Evolutionary conservation across 2,113 vertebrate species (phyloP), one percentile per base, ranked within the genome.

Genomic region (Dasypus novemcinctus): DNA sequence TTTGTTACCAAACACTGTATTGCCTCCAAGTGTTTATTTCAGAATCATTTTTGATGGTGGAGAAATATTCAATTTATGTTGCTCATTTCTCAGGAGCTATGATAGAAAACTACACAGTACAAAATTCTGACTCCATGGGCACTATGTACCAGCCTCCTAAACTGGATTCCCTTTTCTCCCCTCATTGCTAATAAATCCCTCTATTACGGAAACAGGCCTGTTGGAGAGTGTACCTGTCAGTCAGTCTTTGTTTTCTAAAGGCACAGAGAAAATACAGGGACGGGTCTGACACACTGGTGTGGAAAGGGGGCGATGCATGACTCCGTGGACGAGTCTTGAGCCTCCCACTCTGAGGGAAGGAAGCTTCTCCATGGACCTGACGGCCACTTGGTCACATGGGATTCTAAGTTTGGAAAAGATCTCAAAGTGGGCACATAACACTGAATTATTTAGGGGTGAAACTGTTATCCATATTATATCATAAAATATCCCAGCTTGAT

Each of bases 221-320:
- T 7, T 23, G 2, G 46, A 43, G 15, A 23, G 33, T 5, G 18
- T 1, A 54, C 84, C 38, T 15, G 14, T 4, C 14, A 7, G 20
- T 25, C 29, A 9, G 66, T 29, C 66, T 90, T n/a, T 29, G 68
- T 27, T 64, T 52, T 4, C 0, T 72, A 57, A 59, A 7, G 75
- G 61, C 72, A 21, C 1, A 5, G 20, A 64, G 66, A 23, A n/a
- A 74, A 57, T 4, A 13, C 27, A 52, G 72, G 72, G 46, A 29
- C 0, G 10, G 20, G 23, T 72, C 29, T 21, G 25, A 80, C 29
- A 7, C 4, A 10, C 33, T 49, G 29, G 4, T 2, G 0, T 25
- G 33, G 31, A 43, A 25, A 20, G 5, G 0, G 9, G 27, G 15
- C 7, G 29, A 85, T 5, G 11, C 1, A 57, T n/a, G 72, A 21